phyloP scores from a whole-genome alignment of 2,113 vertebrate genomes.

The Eclectus roratus region DNA sequence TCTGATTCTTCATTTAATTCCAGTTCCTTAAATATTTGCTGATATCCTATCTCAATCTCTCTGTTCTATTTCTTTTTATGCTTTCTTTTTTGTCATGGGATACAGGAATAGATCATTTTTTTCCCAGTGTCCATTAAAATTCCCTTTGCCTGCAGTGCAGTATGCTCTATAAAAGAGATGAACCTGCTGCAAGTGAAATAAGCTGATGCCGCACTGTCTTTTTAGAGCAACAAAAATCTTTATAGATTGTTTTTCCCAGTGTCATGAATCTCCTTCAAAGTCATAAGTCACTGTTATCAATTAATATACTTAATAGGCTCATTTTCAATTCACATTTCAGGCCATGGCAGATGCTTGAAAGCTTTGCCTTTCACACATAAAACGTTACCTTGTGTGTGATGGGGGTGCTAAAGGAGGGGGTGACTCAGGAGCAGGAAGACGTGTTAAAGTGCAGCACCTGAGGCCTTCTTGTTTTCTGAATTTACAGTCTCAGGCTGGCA shows the following conservation, averaged over 20 bases:
- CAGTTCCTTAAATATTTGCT: conserved; percentile 14
- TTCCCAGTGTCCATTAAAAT: conserved; percentile 33
- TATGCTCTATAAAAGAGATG: conserved; percentile 11
- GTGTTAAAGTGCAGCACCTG: conserved; percentile 59
- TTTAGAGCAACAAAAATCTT: conserved; percentile 44
- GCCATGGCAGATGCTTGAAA: conserved; percentile 8
- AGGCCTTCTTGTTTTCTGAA: conserved; percentile 63
- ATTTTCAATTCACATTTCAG: conserved; percentile 16
- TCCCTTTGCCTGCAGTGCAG: conserved; percentile 46
- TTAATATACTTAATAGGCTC: conserved; percentile 32
- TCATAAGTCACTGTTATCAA: conserved; percentile 29
- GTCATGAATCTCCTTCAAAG: conserved; percentile 24
- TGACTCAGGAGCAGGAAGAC: conserved; percentile 51
- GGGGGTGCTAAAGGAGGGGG: background rate
- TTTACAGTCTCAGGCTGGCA: conserved; percentile 69
- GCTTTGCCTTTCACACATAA: conserved; percentile 37
- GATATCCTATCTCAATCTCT: background rate
- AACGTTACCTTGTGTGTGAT: conserved; percentile 11
- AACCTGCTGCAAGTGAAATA: conserved; percentile 52
- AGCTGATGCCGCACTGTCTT: conserved; percentile 44
- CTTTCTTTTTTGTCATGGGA: background rate
- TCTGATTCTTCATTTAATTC: conserved; percentile 43
- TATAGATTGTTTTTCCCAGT: conserved; percentile 38
- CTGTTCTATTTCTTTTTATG: background rate
- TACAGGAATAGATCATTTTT: background rate